A percentile compares a stretch with the other conserved stretches of the same genome.
phyloP scores from a whole-genome alignment of 1,140 invertebrate species.

The Battus philenor region DNA sequence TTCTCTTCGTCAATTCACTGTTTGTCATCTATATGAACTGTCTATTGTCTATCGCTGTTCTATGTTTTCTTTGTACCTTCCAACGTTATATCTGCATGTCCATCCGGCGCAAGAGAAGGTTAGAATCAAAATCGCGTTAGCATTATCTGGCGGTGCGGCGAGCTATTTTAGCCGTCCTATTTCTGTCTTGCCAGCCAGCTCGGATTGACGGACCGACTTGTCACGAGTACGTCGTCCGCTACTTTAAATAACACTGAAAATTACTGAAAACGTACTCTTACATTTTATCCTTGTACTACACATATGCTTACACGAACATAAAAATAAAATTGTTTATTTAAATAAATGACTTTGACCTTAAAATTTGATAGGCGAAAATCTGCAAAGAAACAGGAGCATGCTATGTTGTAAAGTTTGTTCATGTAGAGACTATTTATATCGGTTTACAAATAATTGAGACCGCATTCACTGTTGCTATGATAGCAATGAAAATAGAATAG shows the following conservation, averaged over 20 bases:
- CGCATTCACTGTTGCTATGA: conserved; percentile 6
- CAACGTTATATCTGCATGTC: conserved; percentile 25
- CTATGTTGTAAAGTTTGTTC: conserved; percentile 2
- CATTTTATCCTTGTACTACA: too few relatives aligned
- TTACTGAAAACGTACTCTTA: background rate
- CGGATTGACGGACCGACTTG: conserved; percentile 70
- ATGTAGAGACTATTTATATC: conserved; percentile 4
- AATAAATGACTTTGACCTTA: conserved; percentile 70
- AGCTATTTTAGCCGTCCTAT: conserved; percentile 69
- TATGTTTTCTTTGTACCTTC: conserved; percentile 21
- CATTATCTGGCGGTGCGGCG: conserved; percentile 66
- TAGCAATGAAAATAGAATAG: conserved; percentile 12
- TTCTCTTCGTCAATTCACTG: conserved; percentile 22
- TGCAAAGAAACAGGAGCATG: conserved; percentile 6
- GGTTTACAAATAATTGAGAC: background rate
- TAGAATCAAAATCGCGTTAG: conserved; percentile 70
- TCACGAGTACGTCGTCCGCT: conserved; percentile 53
- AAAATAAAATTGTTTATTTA: conserved; percentile 2
- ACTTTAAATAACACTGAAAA: conserved; percentile 4
- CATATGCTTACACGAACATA: too few relatives aligned
- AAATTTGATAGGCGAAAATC: conserved; percentile 20
- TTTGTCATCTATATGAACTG: conserved; percentile 23
- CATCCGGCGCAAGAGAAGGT: conserved; percentile 48
- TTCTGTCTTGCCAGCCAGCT: conserved; percentile 64
- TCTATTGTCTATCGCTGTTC: conserved; percentile 21